Base-by-base conservation (phyloP, 2,113 vertebrate genomes). In the Phyllostomus hastatus region DNA sequence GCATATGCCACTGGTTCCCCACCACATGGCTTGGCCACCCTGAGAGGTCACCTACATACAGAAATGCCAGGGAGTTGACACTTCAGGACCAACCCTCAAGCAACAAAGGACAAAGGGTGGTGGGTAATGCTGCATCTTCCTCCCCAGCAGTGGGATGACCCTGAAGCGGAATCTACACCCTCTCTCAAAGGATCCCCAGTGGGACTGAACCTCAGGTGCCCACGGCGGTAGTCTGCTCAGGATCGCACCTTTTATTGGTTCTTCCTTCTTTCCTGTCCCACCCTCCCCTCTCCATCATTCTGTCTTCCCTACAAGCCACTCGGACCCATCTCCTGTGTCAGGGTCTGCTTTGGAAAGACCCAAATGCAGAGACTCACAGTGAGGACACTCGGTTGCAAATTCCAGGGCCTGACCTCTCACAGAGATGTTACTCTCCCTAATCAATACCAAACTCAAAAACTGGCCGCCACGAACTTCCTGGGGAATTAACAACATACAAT, bases 101-200 rank as follows among this genome's bases (percentile, higher is more conserved):
- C 1, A 17, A 16, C 10, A 61, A 70, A 89, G 79, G 7, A 19
- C 31, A 35, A 41, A n/a, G 46, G 5, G 2, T 7, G 6, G 11
- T 7, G 5, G 26, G 6, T 11, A 54, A 50, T 5, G 1, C 31
- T 22, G 1, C 1, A 2, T 22, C 26, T 59, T 38, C 54, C 35
- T 79, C 43, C 6, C 14, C 4, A 19, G 17, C 0, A 0, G 7
- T 26, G 12, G 7, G 24, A n/a, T 31, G 67, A 75, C 76, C 28
- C 38, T 28, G 46, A 22, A 20, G 15, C 28, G 7, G 7, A 4
- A 28, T 38, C 12, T 2, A n/a, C 4, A 26, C 35, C 1, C 0
- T 50, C 17, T n/a, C 24, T 70, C 35, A 14, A 16, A 81, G n/a
- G 35, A 48, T 33, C 28, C 46, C 33, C n/a, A 19, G 20, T 3